phyloP scores from a whole-genome alignment of 2,888 invertebrate species.

The Arrhopalites spinosus region DNA sequence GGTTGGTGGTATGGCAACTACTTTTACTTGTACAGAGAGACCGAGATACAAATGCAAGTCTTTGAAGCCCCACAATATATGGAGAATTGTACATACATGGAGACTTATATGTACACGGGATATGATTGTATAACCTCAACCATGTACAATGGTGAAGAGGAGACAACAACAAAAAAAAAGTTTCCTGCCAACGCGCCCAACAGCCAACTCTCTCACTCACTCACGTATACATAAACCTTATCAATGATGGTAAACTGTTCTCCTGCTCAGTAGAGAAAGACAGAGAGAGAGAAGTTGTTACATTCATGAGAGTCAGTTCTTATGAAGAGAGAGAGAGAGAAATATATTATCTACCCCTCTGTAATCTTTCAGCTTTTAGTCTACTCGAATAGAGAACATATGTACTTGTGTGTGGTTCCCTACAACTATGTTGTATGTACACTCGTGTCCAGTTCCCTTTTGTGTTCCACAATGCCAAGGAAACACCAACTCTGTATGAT shows the following conservation, averaged over 20 bases:
- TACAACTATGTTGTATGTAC: background rate
- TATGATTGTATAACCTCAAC: background rate
- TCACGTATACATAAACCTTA: too few relatives aligned
- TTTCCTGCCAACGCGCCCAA: slow-evolving; percentile 7
- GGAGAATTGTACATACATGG: too few relatives aligned
- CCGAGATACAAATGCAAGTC: too few relatives aligned
- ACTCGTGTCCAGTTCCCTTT: background rate
- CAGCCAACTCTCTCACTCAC: too few relatives aligned
- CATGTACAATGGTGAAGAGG: background rate
- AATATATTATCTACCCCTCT: background rate
- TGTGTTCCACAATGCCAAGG: background rate
- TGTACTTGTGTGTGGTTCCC: background rate
- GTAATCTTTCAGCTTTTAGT: too few relatives aligned
- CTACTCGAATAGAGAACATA: too few relatives aligned
- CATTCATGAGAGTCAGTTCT: background rate
- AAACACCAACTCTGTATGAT: background rate
- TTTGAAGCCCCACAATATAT: too few relatives aligned
- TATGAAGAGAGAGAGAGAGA: background rate
- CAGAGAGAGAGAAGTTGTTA: too few relatives aligned
- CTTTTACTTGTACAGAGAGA: background rate
- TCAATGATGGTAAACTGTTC: too few relatives aligned
- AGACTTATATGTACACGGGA: too few relatives aligned
- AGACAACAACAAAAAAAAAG: slow-evolving; percentile 1
- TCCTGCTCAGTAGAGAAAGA: too few relatives aligned
- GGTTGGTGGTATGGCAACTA: background rate